Conservation (phyloP, 2,888 invertebrate genomes). For the Eurytoma adleriae region DNA sequence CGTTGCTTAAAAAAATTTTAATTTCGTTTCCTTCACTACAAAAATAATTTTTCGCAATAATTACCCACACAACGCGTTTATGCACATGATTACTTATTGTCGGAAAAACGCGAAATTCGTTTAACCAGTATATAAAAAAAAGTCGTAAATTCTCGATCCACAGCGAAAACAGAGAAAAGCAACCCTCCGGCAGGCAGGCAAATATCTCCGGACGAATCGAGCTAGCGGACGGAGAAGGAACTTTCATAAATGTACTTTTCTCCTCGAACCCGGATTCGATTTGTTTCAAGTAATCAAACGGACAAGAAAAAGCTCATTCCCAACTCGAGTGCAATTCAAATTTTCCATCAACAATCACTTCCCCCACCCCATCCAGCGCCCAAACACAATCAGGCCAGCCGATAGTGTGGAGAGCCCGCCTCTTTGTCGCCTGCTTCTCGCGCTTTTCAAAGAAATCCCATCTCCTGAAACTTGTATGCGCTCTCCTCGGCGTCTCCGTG, state of each 20-base stretch:
- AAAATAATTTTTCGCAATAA: too few species aligned
- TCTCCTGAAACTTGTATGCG: constrained; percentile 42
- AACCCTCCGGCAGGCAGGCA: too few species aligned
- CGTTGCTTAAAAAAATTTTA: background rate
- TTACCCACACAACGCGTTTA: too few species aligned
- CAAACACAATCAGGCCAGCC: constrained; percentile 46
- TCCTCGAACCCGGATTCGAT: constrained; percentile 16
- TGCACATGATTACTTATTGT: too few species aligned
- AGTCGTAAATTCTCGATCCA: background rate
- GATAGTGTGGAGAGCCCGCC: constrained; percentile 18
- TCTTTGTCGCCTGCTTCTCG: constrained; percentile 43
- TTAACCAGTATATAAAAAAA: background rate
- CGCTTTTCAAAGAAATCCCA: constrained; percentile 45
- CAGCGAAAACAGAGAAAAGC: background rate
- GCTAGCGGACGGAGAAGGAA: background rate
- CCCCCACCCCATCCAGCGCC: background rate
- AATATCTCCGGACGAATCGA: too few species aligned
- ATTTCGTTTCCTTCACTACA: too few species aligned
- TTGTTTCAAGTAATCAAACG: constrained; percentile 43
- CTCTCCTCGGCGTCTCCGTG: constrained; percentile 19
- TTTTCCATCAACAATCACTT: constrained; percentile 51
- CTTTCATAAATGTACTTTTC: constrained; percentile 36
- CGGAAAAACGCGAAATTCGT: constrained; percentile 2
- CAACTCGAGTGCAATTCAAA: constrained; percentile 52
- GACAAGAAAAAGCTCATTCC: constrained; percentile 49